Evolutionary conservation across 2,888 invertebrate genomes (phyloP).

Genomic region (Rapana venosa): DNA sequence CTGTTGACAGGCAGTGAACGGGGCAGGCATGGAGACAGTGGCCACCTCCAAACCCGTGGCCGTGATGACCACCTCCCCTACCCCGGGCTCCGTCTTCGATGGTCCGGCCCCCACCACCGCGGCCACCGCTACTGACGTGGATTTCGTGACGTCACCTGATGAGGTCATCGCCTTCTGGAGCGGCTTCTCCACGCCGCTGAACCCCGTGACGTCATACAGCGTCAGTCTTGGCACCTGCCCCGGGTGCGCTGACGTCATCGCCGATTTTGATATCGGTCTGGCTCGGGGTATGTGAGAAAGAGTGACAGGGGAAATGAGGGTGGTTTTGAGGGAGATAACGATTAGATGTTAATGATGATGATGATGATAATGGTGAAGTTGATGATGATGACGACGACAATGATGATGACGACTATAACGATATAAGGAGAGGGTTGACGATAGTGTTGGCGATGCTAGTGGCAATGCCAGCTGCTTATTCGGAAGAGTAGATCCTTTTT

Average conservation of each 20-base stretch:
- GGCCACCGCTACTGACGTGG: background rate
- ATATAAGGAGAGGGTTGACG: too few relatives aligned
- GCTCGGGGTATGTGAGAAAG: conserved; percentile 40
- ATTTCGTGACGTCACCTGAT: conserved; percentile 32
- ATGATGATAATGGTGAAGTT: background rate
- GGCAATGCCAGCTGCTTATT: too few relatives aligned
- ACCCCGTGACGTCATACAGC: conserved; percentile 53
- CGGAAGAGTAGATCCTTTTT: too few relatives aligned
- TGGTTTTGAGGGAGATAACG: background rate
- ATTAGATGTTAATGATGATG: background rate
- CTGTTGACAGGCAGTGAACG: conserved; percentile 30
- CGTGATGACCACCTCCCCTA: conserved; percentile 39
- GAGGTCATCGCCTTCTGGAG: conserved; percentile 53
- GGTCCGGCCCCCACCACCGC: background rate
- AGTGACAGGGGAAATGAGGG: background rate
- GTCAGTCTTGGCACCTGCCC: conserved; percentile 55
- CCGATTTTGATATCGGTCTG: conserved; percentile 46
- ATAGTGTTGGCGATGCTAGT: too few relatives aligned
- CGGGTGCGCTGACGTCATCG: conserved; percentile 50
- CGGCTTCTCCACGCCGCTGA: conserved; percentile 55
- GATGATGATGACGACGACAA: background rate
- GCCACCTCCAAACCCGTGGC: conserved; percentile 36
- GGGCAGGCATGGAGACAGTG: conserved; percentile 29
- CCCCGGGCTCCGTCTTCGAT: conserved; percentile 39
- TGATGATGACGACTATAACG: background rate